Base-by-base conservation (phyloP, 2,888 invertebrate species). In the Lumbricus terrestris region DNA sequence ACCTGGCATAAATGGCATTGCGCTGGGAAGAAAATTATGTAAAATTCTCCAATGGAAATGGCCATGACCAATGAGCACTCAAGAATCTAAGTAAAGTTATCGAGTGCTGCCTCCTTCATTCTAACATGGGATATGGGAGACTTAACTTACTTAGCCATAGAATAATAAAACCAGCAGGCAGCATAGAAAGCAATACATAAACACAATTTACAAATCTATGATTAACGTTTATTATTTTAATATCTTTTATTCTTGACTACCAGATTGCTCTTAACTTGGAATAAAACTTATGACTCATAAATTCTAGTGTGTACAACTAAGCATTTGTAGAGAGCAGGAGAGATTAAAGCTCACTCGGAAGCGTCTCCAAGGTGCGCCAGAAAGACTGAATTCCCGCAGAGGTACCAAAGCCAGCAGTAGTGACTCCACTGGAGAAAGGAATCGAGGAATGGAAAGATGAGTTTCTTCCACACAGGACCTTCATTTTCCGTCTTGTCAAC, bases 361-460 rank as follows among this genome's bases (percentile, higher is more conserved):
- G 90, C 92, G 89, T 96, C 95, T 93, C 97, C 97, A 95, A 97
- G 97, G 94, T 97, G 97, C 89, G 97, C 94, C 13, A 97, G 95
- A 85, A 97, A 96, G 0, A 96, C 96, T 90, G 97, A 97, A 89
- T 96, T 95, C 38, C 96, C 96, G 89, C 96, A 94, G 35, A 96
- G 92, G 93, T 96, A 96, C 95, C 95, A 95, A 13, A 96, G 93
- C 93, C 93, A 92, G 83, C 96, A 95, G n/a, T 96, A 95, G 94
- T 97, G 96, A 42, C 96, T 93, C 95, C 96, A 96, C 35, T 96
- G 94, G 93, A 97, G 96, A 1, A 96, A 0, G 18, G 93, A 82
- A 94, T 97, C 97, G 18, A 95, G 94, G 0, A 91, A 29, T 16
- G 90, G 90, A 11, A 95, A 95, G 20, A 96, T 95, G 5, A 94